Base-by-base conservation (phyloP, 2,888 invertebrate species). In the Deilephila porcellus region DNA sequence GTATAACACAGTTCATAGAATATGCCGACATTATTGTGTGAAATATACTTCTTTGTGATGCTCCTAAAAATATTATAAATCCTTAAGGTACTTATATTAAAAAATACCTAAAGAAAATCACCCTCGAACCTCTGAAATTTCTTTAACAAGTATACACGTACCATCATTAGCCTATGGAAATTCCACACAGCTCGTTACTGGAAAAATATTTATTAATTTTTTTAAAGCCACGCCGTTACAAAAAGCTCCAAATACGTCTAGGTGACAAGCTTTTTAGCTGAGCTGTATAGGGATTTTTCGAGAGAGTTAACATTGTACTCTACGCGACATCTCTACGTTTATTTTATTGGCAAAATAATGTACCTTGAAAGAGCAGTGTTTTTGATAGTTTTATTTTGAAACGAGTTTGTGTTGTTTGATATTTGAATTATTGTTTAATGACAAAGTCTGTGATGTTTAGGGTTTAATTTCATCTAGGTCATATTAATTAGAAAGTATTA, bases 211-310 rank as follows among this genome's bases (percentile, higher is more conserved):
- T 67, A 52, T 25, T 6, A 45, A 67, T 67, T 52, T 52, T 67
- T 52, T 52, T 52, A 67, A 52, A 29, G 1, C 67, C 67, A n/a
- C 7, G 63, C 72, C 63, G 53, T 63, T 72, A 56, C 62, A n/a
- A 45, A 45, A 64, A 53, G 63, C 62, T 34, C 20, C 63, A 63
- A 72, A 72, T 72, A 56, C 63, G 34, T 63, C 56, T 34, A 67
- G 63, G 34, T 64, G 72, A 72, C 72, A 72, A 56, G 63, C 53
- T 64, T 34, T 64, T 17, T 32, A 53, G 53, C 53, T 45, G 62
- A 71, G 29, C 45, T 20, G 56, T 20, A 34, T 56, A 62, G 62
- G 19, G 4, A 63, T 63, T 52, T 63, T 72, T 72, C 56, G 32
- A 64, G 45, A 29, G 19, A 7, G 52, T 25, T 34, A 64, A 53